Conservation (phyloP, 2,797 vertebrate species). For the Sebastes cheni region DNA sequence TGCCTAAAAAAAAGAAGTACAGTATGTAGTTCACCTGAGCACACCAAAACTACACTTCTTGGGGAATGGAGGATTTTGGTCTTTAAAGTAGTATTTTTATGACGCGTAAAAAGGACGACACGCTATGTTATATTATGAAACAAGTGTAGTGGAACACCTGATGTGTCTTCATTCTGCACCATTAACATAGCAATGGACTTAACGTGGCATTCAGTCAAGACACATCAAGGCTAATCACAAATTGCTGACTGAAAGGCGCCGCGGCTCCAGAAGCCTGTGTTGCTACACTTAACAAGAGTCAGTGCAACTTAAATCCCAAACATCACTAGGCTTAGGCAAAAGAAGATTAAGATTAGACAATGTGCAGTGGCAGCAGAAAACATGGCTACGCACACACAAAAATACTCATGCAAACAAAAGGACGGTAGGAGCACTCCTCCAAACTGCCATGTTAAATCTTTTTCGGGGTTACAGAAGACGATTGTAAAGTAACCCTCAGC, state of each 20-base stretch:
- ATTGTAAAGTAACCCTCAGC: constrained; percentile 4
- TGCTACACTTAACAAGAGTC: constrained; percentile 8
- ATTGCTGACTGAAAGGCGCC: constrained; percentile 4
- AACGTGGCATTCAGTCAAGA: background rate
- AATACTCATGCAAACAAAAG: constrained; percentile 10
- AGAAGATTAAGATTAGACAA: constrained; percentile 29
- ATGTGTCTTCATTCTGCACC: background rate
- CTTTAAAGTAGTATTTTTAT: background rate
- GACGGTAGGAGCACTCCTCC: background rate
- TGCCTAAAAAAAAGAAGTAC: background rate
- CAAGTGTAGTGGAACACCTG: background rate
- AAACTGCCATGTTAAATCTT: constrained; percentile 3
- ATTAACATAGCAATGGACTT: background rate
- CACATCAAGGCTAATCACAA: constrained; percentile 8
- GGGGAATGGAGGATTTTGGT: background rate
- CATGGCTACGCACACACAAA: background rate
- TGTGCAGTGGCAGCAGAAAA: constrained; percentile 29
- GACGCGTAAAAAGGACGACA: background rate
- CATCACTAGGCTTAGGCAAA: constrained; percentile 18
- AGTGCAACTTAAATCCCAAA: constrained; percentile 11
- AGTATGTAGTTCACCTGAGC: background rate
- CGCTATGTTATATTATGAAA: background rate
- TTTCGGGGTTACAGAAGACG: constrained; percentile 17
- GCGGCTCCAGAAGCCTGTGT: constrained; percentile 1
- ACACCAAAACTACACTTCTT: background rate